Evolutionary conservation across 92 coral and sea anemone species (phyloP).

Genomic region (Metridium senile): DNA sequence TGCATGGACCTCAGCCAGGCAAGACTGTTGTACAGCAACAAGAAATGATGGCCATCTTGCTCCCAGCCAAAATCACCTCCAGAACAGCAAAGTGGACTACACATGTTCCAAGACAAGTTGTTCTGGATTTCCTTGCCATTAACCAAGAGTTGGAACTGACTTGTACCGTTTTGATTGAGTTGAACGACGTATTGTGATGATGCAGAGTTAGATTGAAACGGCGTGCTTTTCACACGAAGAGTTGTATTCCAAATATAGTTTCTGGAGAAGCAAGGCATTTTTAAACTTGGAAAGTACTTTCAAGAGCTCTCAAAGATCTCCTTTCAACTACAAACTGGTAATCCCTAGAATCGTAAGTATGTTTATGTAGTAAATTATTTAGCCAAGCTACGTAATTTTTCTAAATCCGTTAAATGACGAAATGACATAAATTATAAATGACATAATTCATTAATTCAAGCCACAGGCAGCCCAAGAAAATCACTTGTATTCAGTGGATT

Average conservation of each 20-base stretch:
- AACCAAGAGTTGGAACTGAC: slow-evolving; percentile 50
- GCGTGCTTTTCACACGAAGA: background rate
- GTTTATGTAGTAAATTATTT: no score
- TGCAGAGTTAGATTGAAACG: background rate
- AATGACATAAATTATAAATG: no score
- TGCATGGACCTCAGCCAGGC: slow-evolving; percentile 44
- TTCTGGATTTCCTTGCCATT: slow-evolving; percentile 53
- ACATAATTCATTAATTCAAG: no score
- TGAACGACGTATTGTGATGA: background rate
- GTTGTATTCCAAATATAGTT: background rate
- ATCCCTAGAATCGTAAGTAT: no score
- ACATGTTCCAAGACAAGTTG: slow-evolving; percentile 41
- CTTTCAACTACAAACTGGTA: no score
- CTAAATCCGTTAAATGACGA: no score
- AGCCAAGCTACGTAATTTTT: no score
- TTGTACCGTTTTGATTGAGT: slow-evolving; percentile 15
- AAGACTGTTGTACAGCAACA: slow-evolving; percentile 50
- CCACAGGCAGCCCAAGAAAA: no score
- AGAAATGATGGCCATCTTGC: slow-evolving; percentile 59
- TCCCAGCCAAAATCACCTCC: slow-evolving; percentile 66
- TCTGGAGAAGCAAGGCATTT: no score
- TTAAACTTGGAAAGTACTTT: no score
- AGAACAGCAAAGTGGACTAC: slow-evolving; percentile 64
- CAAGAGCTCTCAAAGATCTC: no score
- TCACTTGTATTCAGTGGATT: no score